A percentile compares a stretch with the other conserved stretches of the same genome.
These are phyloP conservation scores for Sprattus sprattus DNA, from an alignment of 2,113 vertebrate species.

Conservation along the genomic window DNA sequence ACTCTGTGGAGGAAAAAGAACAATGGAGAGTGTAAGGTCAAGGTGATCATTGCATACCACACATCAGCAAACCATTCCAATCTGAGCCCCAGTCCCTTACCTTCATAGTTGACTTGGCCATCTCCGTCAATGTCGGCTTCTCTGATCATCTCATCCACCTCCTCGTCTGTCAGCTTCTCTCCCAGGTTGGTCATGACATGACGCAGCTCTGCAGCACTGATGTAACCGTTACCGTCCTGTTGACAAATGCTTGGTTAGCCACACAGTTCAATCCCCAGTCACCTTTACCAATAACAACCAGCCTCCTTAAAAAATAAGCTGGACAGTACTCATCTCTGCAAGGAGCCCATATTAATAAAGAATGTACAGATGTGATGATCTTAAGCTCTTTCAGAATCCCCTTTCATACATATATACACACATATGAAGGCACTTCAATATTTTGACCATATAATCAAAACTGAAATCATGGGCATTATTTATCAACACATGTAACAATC, in stretches of 20 bases:
- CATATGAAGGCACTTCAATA: too few species aligned
- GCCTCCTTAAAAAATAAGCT: not conserved
- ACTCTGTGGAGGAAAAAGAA: slow-evolving; percentile 74
- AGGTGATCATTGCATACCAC: not conserved
- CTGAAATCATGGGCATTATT: too few species aligned
- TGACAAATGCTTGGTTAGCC: not conserved
- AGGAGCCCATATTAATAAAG: too few species aligned
- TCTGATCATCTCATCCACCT: slow-evolving; percentile 92
- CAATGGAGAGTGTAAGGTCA: not conserved
- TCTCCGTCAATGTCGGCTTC: slow-evolving; percentile 93
- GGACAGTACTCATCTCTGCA: too few species aligned
- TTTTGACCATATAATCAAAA: too few species aligned
- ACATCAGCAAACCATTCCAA: not conserved
- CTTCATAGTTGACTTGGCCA: slow-evolving; percentile 94
- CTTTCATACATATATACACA: too few species aligned
- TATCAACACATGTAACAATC: too few species aligned
- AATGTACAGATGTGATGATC: too few species aligned
- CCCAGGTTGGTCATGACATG: slow-evolving; percentile 93
- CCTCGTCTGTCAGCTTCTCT: slow-evolving; percentile 89
- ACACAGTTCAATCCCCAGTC: not conserved
- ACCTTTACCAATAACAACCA: not conserved
- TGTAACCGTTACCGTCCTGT: slow-evolving; percentile 89
- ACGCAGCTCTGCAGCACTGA: slow-evolving; percentile 88
- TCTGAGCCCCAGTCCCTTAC: slow-evolving; percentile 53
- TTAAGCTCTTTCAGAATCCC: too few species aligned